Evolutionary conservation across 2,888 invertebrate genomes (phyloP), one percentile per base, ranked within the genome.

Genomic region (Pseudococcus jackbeardsleyi): DNA sequence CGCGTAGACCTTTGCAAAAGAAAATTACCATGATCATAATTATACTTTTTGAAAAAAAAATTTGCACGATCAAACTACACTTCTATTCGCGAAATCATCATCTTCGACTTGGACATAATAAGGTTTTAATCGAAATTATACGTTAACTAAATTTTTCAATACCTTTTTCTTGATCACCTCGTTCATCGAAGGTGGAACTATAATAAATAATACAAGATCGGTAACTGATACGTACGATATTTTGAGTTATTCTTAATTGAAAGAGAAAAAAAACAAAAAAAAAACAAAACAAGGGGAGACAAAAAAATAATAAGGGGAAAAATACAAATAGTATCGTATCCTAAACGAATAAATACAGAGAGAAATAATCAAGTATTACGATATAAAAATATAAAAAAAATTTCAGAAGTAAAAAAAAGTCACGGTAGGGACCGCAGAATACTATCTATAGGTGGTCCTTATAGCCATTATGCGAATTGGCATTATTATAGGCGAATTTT

Each of bases 391-490:
- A 46, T 19, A 82, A 82, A 82, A 79, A 82, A 82, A 22, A 11
- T 64, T 59, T n/a, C 59, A 59, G 19, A 59, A 59, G 12, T 64
- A 64, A 82, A 82, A 82, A 82, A 82, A 82, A 46, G 26, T 42
- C 17, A 72, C 79, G 79, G 19, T 82, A 46, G 8, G 9, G 8
- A 19, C 33, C 72, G 26, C 33, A 22, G 8, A 72, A 33, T 33
- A 72, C 79, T 82, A 82, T 46, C 79, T 82, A 82, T 19, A 42
- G 72, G 72, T 72, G 33, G 17, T 72, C 79, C 5, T 42, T 82
- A 82, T 82, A 82, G 2, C 79, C 79, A 19, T 86, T 59, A 86
- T 48, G 86, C 42, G 88, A 82, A 50, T 59, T 59, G 17, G 82
- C 33, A 54, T 33, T 50, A 39, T 59, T 46, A 33, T 50, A 48